Conservation (phyloP, 2,888 invertebrate species). For the Meteorus cinctellus region DNA sequence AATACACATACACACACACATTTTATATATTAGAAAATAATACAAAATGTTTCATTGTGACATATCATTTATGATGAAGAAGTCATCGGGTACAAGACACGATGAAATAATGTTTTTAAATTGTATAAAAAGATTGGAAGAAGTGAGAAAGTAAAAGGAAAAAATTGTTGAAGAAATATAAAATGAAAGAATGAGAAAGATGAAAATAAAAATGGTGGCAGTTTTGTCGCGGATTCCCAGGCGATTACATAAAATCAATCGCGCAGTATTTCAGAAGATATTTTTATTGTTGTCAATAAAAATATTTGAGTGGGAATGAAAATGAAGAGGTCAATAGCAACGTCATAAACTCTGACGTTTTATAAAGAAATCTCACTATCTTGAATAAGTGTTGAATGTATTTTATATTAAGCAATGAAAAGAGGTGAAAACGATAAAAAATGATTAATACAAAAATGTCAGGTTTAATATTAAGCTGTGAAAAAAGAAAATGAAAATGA, state of each 20-base stretch:
- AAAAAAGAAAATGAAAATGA: neutral
- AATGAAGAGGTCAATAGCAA: constrained; percentile 38
- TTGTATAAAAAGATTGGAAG: neutral
- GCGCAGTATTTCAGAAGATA: constrained; percentile 39
- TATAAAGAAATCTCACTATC: constrained; percentile 62
- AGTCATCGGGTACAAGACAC: neutral
- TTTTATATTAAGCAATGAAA: neutral
- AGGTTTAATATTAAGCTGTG: neutral
- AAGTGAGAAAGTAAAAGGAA: neutral
- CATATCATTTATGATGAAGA: constrained; percentile 15
- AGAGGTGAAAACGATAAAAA: neutral
- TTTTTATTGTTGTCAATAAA: constrained; percentile 42
- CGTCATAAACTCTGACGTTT: constrained; percentile 54
- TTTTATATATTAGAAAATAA: too few species aligned
- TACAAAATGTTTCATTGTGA: constrained; percentile 3
- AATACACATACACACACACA: constrained; percentile 7
- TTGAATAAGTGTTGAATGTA: neutral
- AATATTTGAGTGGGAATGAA: too few species aligned
- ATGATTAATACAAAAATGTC: constrained; percentile 8
- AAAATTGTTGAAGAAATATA: neutral
- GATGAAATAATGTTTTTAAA: constrained; percentile 7
- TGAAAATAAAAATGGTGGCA: constrained; percentile 34
- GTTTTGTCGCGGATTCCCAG: constrained; percentile 69
- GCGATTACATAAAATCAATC: constrained; percentile 66
- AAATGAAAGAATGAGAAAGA: constrained; percentile 26